Base-by-base conservation (phyloP, 2,113 vertebrate genomes). In the Tychaedon coryphoeus region DNA sequence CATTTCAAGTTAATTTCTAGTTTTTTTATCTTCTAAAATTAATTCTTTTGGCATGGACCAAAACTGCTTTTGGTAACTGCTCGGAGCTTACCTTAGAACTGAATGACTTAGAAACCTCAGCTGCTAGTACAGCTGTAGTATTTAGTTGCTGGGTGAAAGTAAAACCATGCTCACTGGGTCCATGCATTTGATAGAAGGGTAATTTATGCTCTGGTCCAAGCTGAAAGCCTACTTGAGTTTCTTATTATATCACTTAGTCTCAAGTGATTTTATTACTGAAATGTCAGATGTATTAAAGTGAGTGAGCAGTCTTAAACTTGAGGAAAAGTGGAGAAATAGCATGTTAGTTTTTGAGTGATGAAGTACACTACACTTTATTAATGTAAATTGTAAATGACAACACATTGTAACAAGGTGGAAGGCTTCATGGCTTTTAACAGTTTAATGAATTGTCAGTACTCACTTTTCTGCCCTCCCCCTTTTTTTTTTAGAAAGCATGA, bases 231-330 rank as follows among this genome's bases (percentile, higher is more conserved):
- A 16, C 58, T 77, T 86, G 51, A 74, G 19, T 80, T 92, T 86
- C 54, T 72, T 92, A 69, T 47, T 86, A 13, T 64, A 88, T 94
- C 47, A 53, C 17, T 76, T 79, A 23, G 66, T 90, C 53, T 85
- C 61, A 79, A 85, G 57, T 84, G 58, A 65, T 92, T 94, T 92
- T 91, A 60, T 93, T 90, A 62, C 26, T 60, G 54, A 71, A 91
- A 76, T 80, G 38, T 92, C 64, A 86, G 64, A 77, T 90, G 61
- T 38, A 42, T 79, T 86, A 22, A 58, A 90, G 54, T 56, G 43
- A 43, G 76, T 64, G 81, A 75, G 19, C 60, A 67, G n/a, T 70
- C 64, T 90, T 82, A 57, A 87, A 82, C 26, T 58, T 53, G 42
- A 72, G 72, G 78, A 50, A 81, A 76, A 80, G 29, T 5, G 7